phyloP scores from a whole-genome alignment of 2,113 vertebrate genomes.

The Myodes glareolus region DNA sequence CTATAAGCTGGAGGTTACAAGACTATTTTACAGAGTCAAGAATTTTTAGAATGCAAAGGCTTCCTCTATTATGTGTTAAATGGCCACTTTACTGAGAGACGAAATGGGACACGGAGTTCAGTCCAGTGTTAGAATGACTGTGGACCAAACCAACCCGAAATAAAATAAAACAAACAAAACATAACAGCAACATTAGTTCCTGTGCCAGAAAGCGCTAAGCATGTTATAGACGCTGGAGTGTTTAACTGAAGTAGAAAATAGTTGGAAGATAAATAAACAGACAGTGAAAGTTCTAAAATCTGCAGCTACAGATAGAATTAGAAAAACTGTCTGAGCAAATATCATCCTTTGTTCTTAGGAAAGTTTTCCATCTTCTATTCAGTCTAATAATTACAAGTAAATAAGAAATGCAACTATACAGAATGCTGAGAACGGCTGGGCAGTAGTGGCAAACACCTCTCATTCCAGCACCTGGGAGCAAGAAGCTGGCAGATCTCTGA shows the following conservation, averaged over 20 bases:
- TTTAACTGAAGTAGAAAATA: slow-evolving; percentile 29
- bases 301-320: not conserved
- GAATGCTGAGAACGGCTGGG: not conserved
- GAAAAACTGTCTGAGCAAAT: not conserved
- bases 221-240: not conserved
- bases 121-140: not conserved
- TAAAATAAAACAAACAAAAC: not conserved
- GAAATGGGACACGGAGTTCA: slow-evolving; percentile 11
- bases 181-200: not conserved
- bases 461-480: not conserved
- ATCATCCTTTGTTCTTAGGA: not conserved
- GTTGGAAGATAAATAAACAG: slow-evolving; percentile 25
- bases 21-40: slow-evolving; percentile 74
- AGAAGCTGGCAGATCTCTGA: not conserved
- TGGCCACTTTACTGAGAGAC: slow-evolving; percentile 34
- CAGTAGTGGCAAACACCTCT: not conserved
- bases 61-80: slow-evolving; percentile 69
- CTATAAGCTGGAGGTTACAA: slow-evolving; percentile 74
- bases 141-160: slow-evolving; percentile 23
- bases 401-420: not conserved
- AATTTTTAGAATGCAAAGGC: slow-evolving; percentile 66
- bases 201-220: slow-evolving; percentile 17
- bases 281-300: slow-evolving; percentile 6
- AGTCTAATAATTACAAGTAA: slow-evolving; percentile 25
- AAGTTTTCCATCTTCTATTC: not conserved